These are phyloP conservation scores for Sminthurinus signatus DNA, from an alignment of 1,140 invertebrate genomes.

Conservation along the genomic window DNA sequence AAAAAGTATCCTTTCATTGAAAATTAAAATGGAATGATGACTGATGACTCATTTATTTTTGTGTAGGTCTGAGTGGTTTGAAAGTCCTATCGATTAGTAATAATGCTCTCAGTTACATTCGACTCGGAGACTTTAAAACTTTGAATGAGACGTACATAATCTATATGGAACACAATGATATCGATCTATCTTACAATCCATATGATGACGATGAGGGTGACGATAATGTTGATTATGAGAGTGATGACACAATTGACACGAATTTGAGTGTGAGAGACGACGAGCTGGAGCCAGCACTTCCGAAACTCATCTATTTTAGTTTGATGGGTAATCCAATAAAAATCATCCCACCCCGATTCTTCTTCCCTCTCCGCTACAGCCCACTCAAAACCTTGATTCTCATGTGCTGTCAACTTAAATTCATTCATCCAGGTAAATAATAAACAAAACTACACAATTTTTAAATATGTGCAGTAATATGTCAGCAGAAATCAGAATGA, in stretches of 20 bases:
- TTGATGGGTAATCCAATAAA: constrained; percentile 25
- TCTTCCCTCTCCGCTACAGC: constrained; percentile 14
- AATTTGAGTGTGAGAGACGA: too few relatives aligned
- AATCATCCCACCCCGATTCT: constrained; percentile 25
- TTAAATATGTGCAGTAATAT: too few relatives aligned
- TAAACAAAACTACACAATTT: not conserved
- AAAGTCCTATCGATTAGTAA: not conserved
- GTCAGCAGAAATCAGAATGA: too few relatives aligned
- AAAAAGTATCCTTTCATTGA: not conserved
- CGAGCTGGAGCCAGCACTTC: not conserved
- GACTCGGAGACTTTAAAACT: not conserved
- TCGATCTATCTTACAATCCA: not conserved
- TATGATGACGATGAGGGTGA: too few relatives aligned
- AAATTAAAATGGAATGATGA: too few relatives aligned
- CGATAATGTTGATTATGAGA: too few relatives aligned
- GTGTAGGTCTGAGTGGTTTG: not conserved
- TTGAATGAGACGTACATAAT: not conserved
- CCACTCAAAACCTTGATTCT: constrained; percentile 15
- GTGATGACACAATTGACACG: too few relatives aligned
- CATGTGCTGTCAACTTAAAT: constrained; percentile 5
- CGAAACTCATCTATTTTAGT: not conserved
- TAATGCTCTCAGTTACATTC: not conserved
- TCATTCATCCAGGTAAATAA: constrained; percentile 25
- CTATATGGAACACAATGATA: not conserved
- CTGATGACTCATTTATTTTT: too few relatives aligned